A percentile compares a stretch with the other conserved stretches of the same genome.
These are phyloP conservation scores for Drosophila ogumai DNA, from an alignment of 1,140 invertebrate species.

Conservation along the genomic window DNA sequence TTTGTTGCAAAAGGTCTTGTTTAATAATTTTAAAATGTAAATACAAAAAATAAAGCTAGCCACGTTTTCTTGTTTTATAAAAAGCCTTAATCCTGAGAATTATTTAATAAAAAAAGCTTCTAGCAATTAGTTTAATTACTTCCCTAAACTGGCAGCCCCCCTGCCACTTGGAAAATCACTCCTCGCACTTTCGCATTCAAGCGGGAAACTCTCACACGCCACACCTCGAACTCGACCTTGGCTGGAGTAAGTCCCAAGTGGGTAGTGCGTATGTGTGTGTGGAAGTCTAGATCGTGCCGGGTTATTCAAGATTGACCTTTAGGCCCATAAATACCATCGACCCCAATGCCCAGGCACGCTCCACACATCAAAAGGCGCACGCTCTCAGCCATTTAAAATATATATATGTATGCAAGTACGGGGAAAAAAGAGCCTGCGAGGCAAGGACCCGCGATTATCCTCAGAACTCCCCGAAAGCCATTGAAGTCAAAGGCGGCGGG, in stretches of 20 bases:
- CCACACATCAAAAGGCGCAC: conserved; percentile 34
- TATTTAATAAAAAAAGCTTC: not conserved
- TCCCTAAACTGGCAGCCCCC: not conserved
- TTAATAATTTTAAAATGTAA: not conserved
- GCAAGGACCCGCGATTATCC: conserved; percentile 68
- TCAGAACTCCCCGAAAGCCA: conserved; percentile 45
- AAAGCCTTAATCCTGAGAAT: not conserved
- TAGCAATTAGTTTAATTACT: conserved; percentile 11
- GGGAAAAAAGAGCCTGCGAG: not conserved
- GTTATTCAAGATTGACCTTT: conserved; percentile 67
- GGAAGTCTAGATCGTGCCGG: conserved; percentile 56
- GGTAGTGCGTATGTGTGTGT: not conserved
- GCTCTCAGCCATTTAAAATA: conserved; percentile 27
- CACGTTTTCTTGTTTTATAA: not conserved
- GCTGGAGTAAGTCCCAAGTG: conserved; percentile 16
- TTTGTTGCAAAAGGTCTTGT: not conserved
- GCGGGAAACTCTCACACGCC: not conserved
- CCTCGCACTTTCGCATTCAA: conserved; percentile 1
- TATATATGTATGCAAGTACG: conserved; percentile 14
- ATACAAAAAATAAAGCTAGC: not conserved
- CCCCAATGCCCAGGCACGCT: conserved; percentile 65
- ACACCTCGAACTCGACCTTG: conserved; percentile 42
- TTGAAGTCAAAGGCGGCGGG: conserved; percentile 21
- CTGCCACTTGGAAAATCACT: conserved; percentile 4
- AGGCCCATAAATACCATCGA: conserved; percentile 58